Base-by-base conservation (phyloP, 1,140 invertebrate genomes). In the Drosophila sulfurigaster region DNA sequence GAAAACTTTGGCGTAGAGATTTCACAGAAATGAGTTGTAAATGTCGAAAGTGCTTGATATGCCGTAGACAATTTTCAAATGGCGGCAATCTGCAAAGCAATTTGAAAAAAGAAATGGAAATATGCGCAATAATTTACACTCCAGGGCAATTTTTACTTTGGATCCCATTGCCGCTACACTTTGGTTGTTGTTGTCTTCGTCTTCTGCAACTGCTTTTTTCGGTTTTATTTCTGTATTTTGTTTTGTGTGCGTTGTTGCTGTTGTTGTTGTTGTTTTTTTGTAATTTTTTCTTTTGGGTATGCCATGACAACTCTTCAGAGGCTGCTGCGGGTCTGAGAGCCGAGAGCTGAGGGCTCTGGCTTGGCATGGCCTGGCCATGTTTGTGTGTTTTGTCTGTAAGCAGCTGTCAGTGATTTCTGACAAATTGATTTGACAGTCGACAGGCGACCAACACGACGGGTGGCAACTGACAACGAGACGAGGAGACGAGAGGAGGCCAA, bases 401-500 rank as follows among this genome's bases (percentile, higher is more conserved):
- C 85, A 89, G 85, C 85, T 89, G 85, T 89, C 85, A 89, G 75
- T 89, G 85, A 89, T 89, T 89, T 89, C 81, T 89, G 85, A 89
- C 85, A 89, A 89, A 89, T 89, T 89, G 85, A 89, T 89, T 89
- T 89, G 85, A 89, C 85, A 89, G 85, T 89, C 81, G 85, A 88
- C 83, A 88, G 85, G 71, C 80, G 80, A 83, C 79, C 73, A 79
- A 60, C 63, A 51, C 46, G 51, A 64, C 15, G 66, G 63, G 51
- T 16, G 46, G 54, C 16, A 46, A 41, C 28, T n/a, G 49, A 11
- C n/a, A 41, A 25, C 20, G 20, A 25, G 20, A 25, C 20, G 48
- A 3, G 11, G 48, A 20, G 20, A 45, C 52, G 56, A 1, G 45
- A 48, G 46, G n/a, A 15, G 62, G 35, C 46, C 45, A 15, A 15